Percentiles rank a stretch among this genome's conserved stretches.
These are phyloP conservation scores for Myanophis thanlyinensis DNA, from an alignment of 2,113 vertebrate genomes.

Conservation along the genomic window DNA sequence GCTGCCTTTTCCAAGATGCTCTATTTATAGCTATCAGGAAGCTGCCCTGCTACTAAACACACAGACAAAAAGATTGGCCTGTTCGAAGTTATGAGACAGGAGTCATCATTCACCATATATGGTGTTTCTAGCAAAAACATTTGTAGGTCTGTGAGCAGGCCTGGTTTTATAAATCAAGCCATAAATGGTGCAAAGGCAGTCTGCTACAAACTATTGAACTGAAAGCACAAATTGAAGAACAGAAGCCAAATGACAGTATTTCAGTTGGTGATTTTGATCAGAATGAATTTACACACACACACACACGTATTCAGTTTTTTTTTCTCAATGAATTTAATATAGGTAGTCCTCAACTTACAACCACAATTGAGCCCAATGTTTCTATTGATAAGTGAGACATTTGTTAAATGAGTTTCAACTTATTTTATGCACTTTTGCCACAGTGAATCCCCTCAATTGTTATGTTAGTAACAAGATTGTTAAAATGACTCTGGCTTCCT, in stretches of 20 bases:
- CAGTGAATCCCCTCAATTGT: neutral
- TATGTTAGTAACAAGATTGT: neutral
- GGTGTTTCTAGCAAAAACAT: conserved; percentile 11
- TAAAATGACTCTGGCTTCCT: neutral
- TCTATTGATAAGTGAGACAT: neutral
- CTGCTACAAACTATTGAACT: neutral
- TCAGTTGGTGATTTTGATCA: neutral
- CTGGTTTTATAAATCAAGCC: conserved; percentile 40
- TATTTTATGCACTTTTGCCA: neutral
- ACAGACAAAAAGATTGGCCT: neutral
- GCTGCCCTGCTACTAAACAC: neutral
- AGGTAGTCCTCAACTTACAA: neutral
- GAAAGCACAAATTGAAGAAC: neutral
- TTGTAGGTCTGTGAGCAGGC: conserved; percentile 26
- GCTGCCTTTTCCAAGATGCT: neutral
- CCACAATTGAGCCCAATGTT: neutral
- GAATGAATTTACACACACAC: too few relatives aligned
- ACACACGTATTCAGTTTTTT: neutral
- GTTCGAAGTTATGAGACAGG: conserved; percentile 17
- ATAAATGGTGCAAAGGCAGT: conserved; percentile 28
- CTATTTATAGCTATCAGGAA: neutral
- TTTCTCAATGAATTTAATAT: neutral
- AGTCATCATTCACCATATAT: conserved; percentile 28
- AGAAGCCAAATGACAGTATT: neutral
- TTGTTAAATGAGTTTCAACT: neutral